Base-by-base conservation (phyloP, 2,888 invertebrate genomes). In the Ischnus inquisitorius region DNA sequence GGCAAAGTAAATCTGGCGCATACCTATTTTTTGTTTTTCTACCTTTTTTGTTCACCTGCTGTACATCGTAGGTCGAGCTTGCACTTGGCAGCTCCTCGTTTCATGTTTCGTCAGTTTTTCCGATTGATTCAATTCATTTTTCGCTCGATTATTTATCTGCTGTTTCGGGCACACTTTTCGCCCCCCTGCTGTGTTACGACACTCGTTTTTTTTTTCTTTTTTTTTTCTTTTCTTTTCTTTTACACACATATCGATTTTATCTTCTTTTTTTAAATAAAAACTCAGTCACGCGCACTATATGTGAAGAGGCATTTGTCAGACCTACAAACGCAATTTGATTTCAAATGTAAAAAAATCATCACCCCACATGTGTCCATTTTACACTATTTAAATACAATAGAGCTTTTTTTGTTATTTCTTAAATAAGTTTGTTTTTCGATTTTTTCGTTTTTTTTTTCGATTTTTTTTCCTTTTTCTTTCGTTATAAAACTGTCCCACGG, bases 361-460 rank as follows among this genome's bases (percentile, higher is more conserved):
- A 92, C 91, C 92, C 34, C 92, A 92, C 92, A 91, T 90, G 91
- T 92, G 91, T 93, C 90, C 93, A 93, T 93, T 93, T 93, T 93
- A 93, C 93, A 93, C 92, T 93, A 93, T 93, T 93, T 93, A 93
- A 93, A 93, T 93, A 93, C 92, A 93, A 93, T 93, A 92, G 91
- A 93, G 90, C 91, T 93, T 93, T 93, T 82, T 76, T 74, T 88
- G 88, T 92, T 91, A 92, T 91, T 92, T 92, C 91, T 93, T 93
- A 93, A 93, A 93, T 93, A 93, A 93, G 92, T 92, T 92, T 86
- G 57, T 80, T 82, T 84, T 65, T 65, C 19, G 16, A 19, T 64
- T 22, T 43, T 60, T 28, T 88, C 46, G 41, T 74, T 81, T 62
- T 81, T 90, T 87, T 79, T 81, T 88, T 88, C 86, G 81, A 34